phyloP scores from a whole-genome alignment of 2,888 invertebrate species.

The Ischnura elegans region DNA sequence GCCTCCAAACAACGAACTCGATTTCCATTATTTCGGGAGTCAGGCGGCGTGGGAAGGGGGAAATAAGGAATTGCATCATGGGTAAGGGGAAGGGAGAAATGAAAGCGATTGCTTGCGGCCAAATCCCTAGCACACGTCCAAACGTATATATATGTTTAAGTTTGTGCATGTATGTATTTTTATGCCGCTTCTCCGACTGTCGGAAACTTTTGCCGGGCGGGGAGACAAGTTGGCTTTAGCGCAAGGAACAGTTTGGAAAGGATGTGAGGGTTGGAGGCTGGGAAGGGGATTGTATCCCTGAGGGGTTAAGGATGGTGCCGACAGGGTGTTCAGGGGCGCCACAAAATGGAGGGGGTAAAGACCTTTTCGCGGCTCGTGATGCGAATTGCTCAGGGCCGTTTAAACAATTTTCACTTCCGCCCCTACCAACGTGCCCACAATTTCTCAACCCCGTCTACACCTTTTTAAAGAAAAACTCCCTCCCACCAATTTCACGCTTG shows the following conservation, averaged over 20 bases:
- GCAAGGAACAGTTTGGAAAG: neutral
- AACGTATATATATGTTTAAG: too few species aligned
- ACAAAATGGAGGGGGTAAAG: neutral
- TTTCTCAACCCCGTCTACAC: too few species aligned
- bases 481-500: neutral
- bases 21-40: neutral
- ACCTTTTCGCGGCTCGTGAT: neutral
- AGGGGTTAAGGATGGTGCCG: neutral
- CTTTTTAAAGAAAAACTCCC: too few species aligned
- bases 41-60: neutral
- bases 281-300: neutral
- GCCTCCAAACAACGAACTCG: neutral
- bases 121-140: neutral
- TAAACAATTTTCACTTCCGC: neutral
- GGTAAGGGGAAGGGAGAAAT: neutral
- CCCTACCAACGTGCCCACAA: neutral
- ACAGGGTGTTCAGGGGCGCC: neutral
- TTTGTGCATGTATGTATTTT: neutral
- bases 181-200: neutral
- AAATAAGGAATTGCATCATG: neutral
- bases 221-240: neutral
- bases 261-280: neutral
- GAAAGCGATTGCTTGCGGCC: neutral
- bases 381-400: neutral
- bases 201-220: neutral